Conservation (phyloP, 2,888 invertebrate genomes). For the Andrena chrysosceles region DNA sequence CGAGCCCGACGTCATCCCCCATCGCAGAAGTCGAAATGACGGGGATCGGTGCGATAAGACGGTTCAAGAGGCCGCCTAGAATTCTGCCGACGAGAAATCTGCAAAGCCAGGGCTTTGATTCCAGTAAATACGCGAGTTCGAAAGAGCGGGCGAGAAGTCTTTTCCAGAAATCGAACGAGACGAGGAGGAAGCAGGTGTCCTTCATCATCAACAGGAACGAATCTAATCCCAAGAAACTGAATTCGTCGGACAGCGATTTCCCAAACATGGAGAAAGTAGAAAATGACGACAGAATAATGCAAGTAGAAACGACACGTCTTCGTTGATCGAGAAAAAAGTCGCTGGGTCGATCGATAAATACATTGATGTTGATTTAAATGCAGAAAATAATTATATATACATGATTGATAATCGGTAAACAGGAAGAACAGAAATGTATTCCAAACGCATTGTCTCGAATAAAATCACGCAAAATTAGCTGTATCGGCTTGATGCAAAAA, state of each 20-base stretch:
- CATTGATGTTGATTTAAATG: neutral
- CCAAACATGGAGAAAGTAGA: neutral
- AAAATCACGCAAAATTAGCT: neutral
- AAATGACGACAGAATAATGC: neutral
- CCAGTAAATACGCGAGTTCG: slow-evolving; percentile 19
- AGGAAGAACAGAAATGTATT: neutral
- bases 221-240: neutral
- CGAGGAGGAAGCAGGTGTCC: slow-evolving; percentile 19
- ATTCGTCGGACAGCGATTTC: neutral
- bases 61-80: slow-evolving; percentile 34
- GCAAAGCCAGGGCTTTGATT: neutral
- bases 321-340: neutral
- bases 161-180: slow-evolving; percentile 19
- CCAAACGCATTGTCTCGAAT: neutral
- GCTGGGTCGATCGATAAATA: neutral
- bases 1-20: too few species aligned
- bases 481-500: neutral
- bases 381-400: neutral
- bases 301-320: neutral
- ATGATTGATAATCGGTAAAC: neutral
- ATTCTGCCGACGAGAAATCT: slow-evolving; percentile 9
- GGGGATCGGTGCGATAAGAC: neutral
- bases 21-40: neutral
- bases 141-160: slow-evolving; percentile 22
- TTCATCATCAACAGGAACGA: slow-evolving; percentile 17